Base-by-base conservation (phyloP, 2,888 invertebrate genomes). In the Trichogramma dendrolimi region DNA sequence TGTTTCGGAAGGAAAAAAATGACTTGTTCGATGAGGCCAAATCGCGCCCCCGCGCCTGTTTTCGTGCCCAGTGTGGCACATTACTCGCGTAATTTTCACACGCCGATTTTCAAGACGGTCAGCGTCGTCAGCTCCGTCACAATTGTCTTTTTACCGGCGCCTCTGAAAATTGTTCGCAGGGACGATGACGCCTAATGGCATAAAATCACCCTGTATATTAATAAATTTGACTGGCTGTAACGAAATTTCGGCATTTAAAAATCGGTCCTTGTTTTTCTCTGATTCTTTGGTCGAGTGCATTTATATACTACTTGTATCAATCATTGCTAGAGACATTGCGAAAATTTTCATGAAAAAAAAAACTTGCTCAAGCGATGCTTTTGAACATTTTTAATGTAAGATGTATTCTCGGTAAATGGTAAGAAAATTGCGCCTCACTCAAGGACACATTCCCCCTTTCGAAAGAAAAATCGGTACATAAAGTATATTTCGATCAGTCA, bases 11-110 rank as follows among this genome's bases (percentile, higher is more conserved):
- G 40, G 38, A 47, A 40, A 53, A 70, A 63, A 11, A 79, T 78
- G 78, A 76, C 78, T 62, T 79, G 79, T 54, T 75, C 75, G 38
- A 67, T 74, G 50, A 70, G 75, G 4, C 69, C 72, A 6, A 71
- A 69, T 55, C 74, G 70, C 58, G 59, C 68, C 4, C 67, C 73
- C 8, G 64, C 71, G 46, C 54, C 61, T 4, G 44, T 70, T 39
- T 62, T 72, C 52, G 71, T 76, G 27, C 78, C 77, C 4, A 65
- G 64, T 6, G 68, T 68, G 4, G 67, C 71, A n/a, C 72, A 74
- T 42, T 74, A 74, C 55, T 71, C 77, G 38, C 70, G 77, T 39
- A 78, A 75, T 61, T 71, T 73, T 62, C 76, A 76, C 62, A 61
- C 73, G 53, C 78, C 78, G 4, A 62, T 79, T 50, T 78, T 79